Conservation (phyloP, 2,797 vertebrate species). For the Hephaestus fuliginosus region DNA sequence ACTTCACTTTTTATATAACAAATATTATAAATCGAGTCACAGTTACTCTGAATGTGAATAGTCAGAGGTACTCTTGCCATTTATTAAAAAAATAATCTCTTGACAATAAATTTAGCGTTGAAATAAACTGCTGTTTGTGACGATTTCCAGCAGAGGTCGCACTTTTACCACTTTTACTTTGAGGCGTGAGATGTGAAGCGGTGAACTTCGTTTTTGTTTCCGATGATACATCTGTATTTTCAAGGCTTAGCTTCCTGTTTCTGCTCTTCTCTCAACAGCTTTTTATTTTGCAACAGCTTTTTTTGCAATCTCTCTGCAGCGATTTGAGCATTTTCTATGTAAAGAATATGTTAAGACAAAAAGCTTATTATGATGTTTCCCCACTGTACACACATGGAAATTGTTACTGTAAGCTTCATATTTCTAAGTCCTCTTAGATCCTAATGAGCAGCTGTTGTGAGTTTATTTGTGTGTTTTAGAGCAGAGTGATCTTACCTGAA, state of each 20-base stretch:
- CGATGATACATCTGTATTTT: not conserved
- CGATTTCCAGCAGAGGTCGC: constrained; percentile 40
- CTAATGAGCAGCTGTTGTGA: not conserved
- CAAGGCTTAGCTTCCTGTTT: not conserved
- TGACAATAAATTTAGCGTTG: not conserved
- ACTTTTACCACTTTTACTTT: not conserved
- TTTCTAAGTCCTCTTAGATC: not conserved
- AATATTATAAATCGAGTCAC: not conserved
- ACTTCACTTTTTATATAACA: not conserved
- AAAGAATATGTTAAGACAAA: not conserved
- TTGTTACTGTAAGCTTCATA: too few species aligned
- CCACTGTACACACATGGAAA: not conserved
- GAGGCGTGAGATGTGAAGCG: not conserved
- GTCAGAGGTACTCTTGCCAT: not conserved
- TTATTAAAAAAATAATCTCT: not conserved
- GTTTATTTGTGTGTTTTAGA: not conserved
- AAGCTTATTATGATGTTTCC: not conserved
- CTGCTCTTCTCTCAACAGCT: not conserved
- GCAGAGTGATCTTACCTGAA: not conserved
- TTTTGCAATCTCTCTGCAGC: not conserved
- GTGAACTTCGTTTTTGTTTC: not conserved
- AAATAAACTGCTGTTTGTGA: constrained; percentile 10
- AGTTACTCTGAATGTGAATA: not conserved
- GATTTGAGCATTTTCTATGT: not conserved
- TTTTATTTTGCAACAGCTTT: not conserved